Evolutionary conservation across 2,113 vertebrate species (phyloP).

Genomic region (Lichenostomus cassidix): DNA sequence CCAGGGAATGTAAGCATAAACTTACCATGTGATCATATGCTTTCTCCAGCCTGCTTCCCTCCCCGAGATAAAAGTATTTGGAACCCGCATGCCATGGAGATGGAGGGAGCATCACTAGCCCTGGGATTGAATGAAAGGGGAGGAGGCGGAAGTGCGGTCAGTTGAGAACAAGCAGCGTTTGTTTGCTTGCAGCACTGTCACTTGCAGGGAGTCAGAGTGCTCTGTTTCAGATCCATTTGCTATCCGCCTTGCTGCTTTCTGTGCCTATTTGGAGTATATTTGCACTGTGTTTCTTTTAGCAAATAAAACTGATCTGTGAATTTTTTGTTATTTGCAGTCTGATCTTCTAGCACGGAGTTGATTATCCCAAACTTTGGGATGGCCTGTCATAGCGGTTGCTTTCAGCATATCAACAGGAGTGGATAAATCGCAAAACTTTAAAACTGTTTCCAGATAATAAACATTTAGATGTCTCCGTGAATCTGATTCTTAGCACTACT

Average conservation of each 20-base stretch:
- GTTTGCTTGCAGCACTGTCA: neutral
- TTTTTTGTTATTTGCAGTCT: neutral
- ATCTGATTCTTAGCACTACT: neutral
- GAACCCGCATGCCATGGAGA: neutral
- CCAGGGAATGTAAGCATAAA: neutral
- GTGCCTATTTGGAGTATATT: neutral
- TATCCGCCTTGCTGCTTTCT: neutral
- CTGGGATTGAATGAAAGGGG: neutral
- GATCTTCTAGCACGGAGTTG: neutral
- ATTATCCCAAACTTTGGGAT: neutral
- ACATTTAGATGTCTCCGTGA: neutral
- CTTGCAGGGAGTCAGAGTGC: neutral
- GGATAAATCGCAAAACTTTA: neutral
- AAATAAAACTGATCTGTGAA: neutral
- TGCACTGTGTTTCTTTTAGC: neutral
- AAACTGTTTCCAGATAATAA: neutral
- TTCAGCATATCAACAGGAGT: neutral
- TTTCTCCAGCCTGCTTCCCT: neutral
- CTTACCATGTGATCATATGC: neutral
- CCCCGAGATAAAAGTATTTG: neutral
- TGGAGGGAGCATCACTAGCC: neutral
- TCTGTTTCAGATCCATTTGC: neutral
- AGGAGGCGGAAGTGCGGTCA: constrained; percentile 26
- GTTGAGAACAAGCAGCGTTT: neutral
- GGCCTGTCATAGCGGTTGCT: neutral